phyloP scores from a whole-genome alignment of 2,797 vertebrate genomes.

The Schizothorax lantsangensis region DNA sequence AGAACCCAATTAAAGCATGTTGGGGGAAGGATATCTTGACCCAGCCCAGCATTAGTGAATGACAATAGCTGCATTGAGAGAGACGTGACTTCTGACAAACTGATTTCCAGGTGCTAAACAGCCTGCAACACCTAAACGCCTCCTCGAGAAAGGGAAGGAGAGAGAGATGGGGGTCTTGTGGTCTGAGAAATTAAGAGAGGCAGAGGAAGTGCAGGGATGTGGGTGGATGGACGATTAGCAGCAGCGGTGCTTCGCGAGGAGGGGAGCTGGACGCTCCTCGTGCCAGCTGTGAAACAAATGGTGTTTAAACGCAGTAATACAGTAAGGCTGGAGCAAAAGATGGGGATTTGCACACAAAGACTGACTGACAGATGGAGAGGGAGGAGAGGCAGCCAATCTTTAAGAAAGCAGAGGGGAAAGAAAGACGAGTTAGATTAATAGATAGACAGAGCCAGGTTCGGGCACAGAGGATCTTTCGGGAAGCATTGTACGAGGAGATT shows the following conservation, averaged over 20 bases:
- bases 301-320: conserved; percentile 82
- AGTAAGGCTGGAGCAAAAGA: conserved; percentile 74
- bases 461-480: conserved; percentile 77
- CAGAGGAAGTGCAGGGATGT: conserved; percentile 40
- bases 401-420: conserved; percentile 74
- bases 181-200: conserved; percentile 39
- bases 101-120: conserved; percentile 81
- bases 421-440: conserved; percentile 80
- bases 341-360: conserved; percentile 84
- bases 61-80: conserved; percentile 70
- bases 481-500: conserved; percentile 71
- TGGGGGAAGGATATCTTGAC: conserved; percentile 56
- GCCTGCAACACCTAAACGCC: conserved; percentile 73
- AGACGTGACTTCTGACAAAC: conserved; percentile 73
- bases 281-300: conserved; percentile 81
- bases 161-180: conserved; percentile 12
- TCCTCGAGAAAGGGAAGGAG: conserved; percentile 63
- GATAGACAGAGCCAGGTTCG: conserved; percentile 75
- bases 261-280: conserved; percentile 68
- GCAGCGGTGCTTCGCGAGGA: conserved; percentile 64
- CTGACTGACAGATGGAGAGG: conserved; percentile 83
- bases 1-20: conserved; percentile 62
- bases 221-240: conserved; percentile 68
- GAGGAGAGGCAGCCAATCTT: conserved; percentile 82
- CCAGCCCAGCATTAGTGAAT: conserved; percentile 63